Conservation (phyloP, 30 jellyfish, hydroid and myxozoan species). For the Mastigias papua region DNA sequence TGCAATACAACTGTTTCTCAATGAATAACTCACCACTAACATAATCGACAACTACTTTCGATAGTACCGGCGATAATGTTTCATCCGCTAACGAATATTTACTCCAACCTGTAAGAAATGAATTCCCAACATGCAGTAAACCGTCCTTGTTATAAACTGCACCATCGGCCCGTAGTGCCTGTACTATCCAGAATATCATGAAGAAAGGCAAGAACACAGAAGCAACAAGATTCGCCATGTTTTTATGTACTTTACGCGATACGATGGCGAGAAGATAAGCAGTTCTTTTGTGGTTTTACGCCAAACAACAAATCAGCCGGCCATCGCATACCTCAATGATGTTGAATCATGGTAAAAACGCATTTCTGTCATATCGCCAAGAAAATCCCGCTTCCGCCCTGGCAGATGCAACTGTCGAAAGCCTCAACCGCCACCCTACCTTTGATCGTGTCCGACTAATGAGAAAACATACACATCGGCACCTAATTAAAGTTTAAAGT, state of each 20-base stretch:
- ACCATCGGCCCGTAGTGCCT: slow-evolving; percentile 11
- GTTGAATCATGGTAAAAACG: slow-evolving; percentile 55
- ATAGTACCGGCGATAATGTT: slow-evolving; percentile 49
- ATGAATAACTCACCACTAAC: slow-evolving; percentile 24
- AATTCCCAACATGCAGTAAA: slow-evolving; percentile 33
- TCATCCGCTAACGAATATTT: slow-evolving; percentile 11
- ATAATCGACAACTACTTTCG: slow-evolving; percentile 39
- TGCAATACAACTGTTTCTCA: slow-evolving; percentile 41
- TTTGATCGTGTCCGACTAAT: neutral
- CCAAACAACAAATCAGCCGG: slow-evolving; percentile 73
- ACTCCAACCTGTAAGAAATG: slow-evolving; percentile 58
- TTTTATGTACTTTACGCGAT: slow-evolving; percentile 12
- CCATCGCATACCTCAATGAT: slow-evolving; percentile 10
- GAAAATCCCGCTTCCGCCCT: slow-evolving; percentile 38
- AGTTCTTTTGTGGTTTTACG: slow-evolving; percentile 39
- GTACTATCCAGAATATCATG: neutral
- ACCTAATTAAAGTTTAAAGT: neutral
- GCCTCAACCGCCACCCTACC: neutral
- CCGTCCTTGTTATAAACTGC: neutral
- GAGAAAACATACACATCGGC: neutral
- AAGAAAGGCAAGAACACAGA: neutral
- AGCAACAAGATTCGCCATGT: slow-evolving; percentile 24
- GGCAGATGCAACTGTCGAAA: neutral
- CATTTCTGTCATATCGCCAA: slow-evolving; percentile 28
- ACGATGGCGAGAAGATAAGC: slow-evolving; percentile 45